Evolutionary conservation across 2,888 invertebrate genomes (phyloP), one percentile per base, ranked within the genome.

Genomic region (Marronus borbonicus): DNA sequence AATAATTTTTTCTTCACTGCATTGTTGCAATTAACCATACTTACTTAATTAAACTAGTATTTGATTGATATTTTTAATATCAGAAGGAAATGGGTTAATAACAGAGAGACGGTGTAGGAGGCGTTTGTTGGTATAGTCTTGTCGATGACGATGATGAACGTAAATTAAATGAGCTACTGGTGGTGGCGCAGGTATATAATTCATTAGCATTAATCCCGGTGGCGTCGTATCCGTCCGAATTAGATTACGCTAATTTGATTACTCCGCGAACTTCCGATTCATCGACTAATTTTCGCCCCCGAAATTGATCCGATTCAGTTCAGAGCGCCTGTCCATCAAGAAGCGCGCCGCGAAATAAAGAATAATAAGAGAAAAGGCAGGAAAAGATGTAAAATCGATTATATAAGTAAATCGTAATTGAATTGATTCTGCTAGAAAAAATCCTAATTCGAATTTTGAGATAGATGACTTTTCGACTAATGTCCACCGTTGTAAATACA

Each of bases 221-320:
- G 58, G 60, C 72, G 72, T 58, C 39, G 39, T 72, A 72, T 72
- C 72, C 72, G 58, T 55, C 17, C 58, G 72, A 72, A 72, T 72
- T 58, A 58, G 72, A 58, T 72, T 58, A 72, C 58, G 39, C 31
- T 72, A 72, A 72, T 72, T 72, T 52, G 39, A 72, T 72, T 72
- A 72, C 12, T 39, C 36, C 58, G 58, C 24, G 72, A 72, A 72
- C 72, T 72, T 58, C 72, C 72, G 72, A 72, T 72, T 72, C 72
- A 72, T 72, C 58, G 72, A 36, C 55, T 60, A 68, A 68, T 68
- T 39, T 58, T 72, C 58, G 36, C 58, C 58, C 8, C 36, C 39
- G 39, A 64, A 64, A 64, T 64, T 64, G 20, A 58, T 20, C 20
- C 20, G 55, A 58, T 58, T 20, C 55, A 20, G 20, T 58, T 58